Evolutionary conservation across 35 echinoderm and acorn worm genomes (phyloP).

Genomic region (Eucidaris tribuloides): DNA sequence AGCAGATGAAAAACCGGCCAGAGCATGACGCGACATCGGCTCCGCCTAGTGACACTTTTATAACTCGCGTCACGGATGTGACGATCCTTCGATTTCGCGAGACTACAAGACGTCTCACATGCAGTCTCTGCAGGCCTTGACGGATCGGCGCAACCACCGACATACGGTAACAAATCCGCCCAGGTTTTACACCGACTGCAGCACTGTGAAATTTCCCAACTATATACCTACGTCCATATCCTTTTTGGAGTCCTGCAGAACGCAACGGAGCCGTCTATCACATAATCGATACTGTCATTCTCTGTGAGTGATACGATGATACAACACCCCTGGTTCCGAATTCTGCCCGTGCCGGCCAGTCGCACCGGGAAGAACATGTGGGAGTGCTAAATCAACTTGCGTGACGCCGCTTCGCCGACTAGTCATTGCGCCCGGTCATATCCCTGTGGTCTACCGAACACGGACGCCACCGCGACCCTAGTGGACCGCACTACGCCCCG

Average conservation of each 20-base stretch:
- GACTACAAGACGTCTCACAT: slow-evolving; percentile 67
- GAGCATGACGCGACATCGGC: slow-evolving; percentile 60
- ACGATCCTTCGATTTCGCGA: slow-evolving; percentile 71
- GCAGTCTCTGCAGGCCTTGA: slow-evolving; percentile 61
- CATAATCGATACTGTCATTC: slow-evolving; percentile 1
- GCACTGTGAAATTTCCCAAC: slow-evolving; percentile 73
- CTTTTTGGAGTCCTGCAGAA: not conserved
- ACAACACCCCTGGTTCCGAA: slow-evolving; percentile 1
- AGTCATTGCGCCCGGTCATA: slow-evolving; percentile 67
- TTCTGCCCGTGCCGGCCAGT: slow-evolving; percentile 3
- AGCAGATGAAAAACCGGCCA: slow-evolving; percentile 51
- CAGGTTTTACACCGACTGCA: slow-evolving; percentile 80
- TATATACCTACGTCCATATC: not conserved
- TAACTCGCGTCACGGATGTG: slow-evolving; percentile 66
- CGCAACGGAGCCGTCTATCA: not conserved
- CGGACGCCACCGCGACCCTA: slow-evolving; percentile 48
- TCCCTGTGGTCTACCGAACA: slow-evolving; percentile 82
- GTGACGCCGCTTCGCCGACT: slow-evolving; percentile 19
- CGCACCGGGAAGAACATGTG: slow-evolving; percentile 51
- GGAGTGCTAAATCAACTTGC: slow-evolving; percentile 69
- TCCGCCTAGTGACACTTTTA: slow-evolving; percentile 83
- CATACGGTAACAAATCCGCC: slow-evolving; percentile 75
- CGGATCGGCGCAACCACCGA: no score
- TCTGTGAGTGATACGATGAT: slow-evolving; percentile 1
- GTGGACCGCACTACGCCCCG: slow-evolving; percentile 39